Base-by-base conservation (phyloP, 2,797 vertebrate genomes). In the Vireo griseus region DNA sequence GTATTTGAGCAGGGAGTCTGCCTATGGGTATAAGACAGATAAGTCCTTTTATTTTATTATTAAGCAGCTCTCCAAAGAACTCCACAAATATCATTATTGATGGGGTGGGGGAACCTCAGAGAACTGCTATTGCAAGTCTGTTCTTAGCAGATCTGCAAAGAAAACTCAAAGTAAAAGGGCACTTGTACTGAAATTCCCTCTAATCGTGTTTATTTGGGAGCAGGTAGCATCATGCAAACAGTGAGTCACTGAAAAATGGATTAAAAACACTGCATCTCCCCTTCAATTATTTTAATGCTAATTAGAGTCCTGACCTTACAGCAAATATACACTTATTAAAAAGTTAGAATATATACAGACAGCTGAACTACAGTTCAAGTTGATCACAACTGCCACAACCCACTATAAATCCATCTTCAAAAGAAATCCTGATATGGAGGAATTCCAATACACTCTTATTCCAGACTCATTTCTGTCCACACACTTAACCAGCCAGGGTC, bases 1-100 rank as follows among this genome's bases (percentile, higher is more conserved):
- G 92, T 95, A 92, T 95, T 95, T 95, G 95, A 96, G 95, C 96
- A 97, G 95, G 95, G 94, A 97, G 95, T 94, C 95, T 96, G 96
- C 92, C 91, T 96, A 97, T 90, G 92, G 95, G 95, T 94, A 95
- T 95, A 96, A 96, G 94, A 96, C 78, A 97, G 75, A 92, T 92
- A 95, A 96, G 92, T 94, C 66, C 73, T 97, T 97, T 96, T 96
- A 97, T 88, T 94, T 84, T 58, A 78, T 61, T 91, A 94, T 90
- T 95, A 88, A 91, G 95, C 94, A 96, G 95, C 72, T 96, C 95
- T 95, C 94, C 66, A 69, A 95, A 96, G 95, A 94, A 39, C 94
- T 95, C 89, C 95, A 88, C 87, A 94, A 84, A 75, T 90, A 91
- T 6, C 5, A 73, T 55, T 84, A 90, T 1, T 75, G 55, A 86